A percentile compares a stretch with the other conserved stretches of the same genome.
Evolutionary conservation across 2,888 invertebrate genomes (phyloP).

Genomic region (Synergus japonicus): DNA sequence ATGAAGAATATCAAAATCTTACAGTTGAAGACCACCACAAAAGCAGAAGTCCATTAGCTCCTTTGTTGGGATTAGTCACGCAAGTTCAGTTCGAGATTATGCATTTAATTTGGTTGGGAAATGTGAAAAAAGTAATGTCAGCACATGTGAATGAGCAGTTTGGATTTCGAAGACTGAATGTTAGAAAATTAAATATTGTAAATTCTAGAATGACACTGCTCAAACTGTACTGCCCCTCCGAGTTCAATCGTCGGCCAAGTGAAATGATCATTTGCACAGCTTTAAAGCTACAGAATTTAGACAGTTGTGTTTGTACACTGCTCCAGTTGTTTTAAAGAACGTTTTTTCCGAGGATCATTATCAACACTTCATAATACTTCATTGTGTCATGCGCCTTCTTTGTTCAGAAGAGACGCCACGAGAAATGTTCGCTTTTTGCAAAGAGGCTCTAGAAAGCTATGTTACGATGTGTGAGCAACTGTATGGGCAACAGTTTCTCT

Average conservation of each 20-base stretch:
- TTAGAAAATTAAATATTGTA: conserved; percentile 34
- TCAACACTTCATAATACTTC: conserved; percentile 50
- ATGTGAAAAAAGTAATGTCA: conserved; percentile 35
- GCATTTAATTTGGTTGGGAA: conserved; percentile 41
- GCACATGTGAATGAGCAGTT: conserved; percentile 36
- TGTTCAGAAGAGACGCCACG: not conserved
- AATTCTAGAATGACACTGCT: conserved; percentile 40
- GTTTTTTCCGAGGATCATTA: conserved; percentile 32
- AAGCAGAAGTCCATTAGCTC: conserved; percentile 32
- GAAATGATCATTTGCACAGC: conserved; percentile 22
- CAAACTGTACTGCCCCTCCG: conserved; percentile 39
- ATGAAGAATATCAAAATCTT: no score
- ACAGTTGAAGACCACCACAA: no score
- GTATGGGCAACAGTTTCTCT: not conserved
- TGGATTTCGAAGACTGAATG: conserved; percentile 36
- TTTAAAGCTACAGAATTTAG: conserved; percentile 44
- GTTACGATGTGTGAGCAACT: not conserved
- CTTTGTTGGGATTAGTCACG: conserved; percentile 31
- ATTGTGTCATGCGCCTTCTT: conserved; percentile 54
- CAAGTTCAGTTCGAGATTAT: conserved; percentile 41
- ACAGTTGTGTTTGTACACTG: conserved; percentile 40
- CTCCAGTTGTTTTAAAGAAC: conserved; percentile 41
- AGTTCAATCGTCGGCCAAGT: conserved; percentile 43
- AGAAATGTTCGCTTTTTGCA: not conserved
- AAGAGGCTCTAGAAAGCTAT: not conserved